Evolutionary conservation across 2,888 invertebrate species (phyloP).

Genomic region (Biston betularia): DNA sequence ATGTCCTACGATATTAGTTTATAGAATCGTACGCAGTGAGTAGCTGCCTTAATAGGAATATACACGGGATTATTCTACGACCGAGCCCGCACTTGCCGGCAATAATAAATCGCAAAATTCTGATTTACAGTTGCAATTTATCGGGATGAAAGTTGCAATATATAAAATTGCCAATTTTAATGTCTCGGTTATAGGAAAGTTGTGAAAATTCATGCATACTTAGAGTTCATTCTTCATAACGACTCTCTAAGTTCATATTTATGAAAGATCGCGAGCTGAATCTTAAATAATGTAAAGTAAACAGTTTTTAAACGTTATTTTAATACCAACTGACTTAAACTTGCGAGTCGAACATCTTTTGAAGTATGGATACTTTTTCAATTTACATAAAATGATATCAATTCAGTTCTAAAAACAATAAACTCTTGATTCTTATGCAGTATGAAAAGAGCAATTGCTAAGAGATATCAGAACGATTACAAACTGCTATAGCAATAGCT

Average conservation of each 20-base stretch:
- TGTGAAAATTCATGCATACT: slow-evolving; percentile 10
- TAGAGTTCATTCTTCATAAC: slow-evolving; percentile 5
- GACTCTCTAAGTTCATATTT: slow-evolving; percentile 8
- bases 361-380: slow-evolving; percentile 3
- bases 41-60: slow-evolving; percentile 44
- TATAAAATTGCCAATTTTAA: slow-evolving; percentile 26
- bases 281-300: slow-evolving; percentile 17
- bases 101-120: slow-evolving; percentile 27
- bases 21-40: slow-evolving; percentile 7
- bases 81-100: slow-evolving; percentile 28
- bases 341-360: background rate
- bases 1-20: too few species aligned
- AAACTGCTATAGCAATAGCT: background rate
- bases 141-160: slow-evolving; percentile 27
- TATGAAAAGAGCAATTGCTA: background rate
- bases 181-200: slow-evolving; percentile 16
- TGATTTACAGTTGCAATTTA: slow-evolving; percentile 30
- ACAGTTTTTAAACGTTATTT: slow-evolving; percentile 11
- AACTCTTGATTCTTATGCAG: background rate
- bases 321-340: background rate
- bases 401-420: background rate
- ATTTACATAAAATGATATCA: slow-evolving; percentile 11
- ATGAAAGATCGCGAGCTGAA: slow-evolving; percentile 7
- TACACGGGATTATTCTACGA: slow-evolving; percentile 48
- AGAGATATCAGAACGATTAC: background rate